Evolutionary conservation across 2,888 invertebrate species (phyloP).

Genomic region (Unio delphinus): DNA sequence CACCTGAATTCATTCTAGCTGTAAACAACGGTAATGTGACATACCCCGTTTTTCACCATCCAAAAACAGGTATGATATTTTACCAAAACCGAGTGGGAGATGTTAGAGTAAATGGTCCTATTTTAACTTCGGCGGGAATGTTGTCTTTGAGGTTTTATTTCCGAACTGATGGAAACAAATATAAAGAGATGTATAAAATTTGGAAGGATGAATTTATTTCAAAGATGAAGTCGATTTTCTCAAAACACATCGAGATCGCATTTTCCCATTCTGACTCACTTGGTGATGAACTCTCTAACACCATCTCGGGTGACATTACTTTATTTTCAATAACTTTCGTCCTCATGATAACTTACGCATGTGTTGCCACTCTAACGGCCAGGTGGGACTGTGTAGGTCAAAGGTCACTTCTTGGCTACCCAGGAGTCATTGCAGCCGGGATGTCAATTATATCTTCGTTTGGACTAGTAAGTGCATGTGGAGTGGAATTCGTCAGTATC

Average conservation of each 20-base stretch:
- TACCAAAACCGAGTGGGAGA: conserved; percentile 12
- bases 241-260: conserved; percentile 13
- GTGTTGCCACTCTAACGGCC: conserved; percentile 24
- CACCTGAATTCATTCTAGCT: conserved; percentile 1
- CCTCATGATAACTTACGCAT: conserved; percentile 36
- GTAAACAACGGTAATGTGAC: conserved; percentile 2
- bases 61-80: background rate
- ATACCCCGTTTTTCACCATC: conserved; percentile 6
- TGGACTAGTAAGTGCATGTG: conserved; percentile 43
- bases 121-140: background rate
- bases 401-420: conserved; percentile 30
- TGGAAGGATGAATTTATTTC: conserved; percentile 1
- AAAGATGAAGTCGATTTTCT: background rate
- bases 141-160: background rate
- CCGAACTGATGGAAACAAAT: conserved; percentile 5
- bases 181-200: background rate
- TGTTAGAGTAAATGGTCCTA: background rate
- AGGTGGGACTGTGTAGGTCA: conserved; percentile 31
- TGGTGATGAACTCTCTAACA: conserved; percentile 30
- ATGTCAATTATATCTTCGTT: conserved; percentile 51
- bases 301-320: conserved; percentile 26
- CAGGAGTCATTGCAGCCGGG: conserved; percentile 43
- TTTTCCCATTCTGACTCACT: conserved; percentile 25
- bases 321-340: conserved; percentile 34
- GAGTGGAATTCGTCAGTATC: conserved; percentile 49